Conservation (phyloP, 2,113 vertebrate genomes). For the human (Homo sapiens) region GRCh38 chr5:58339001-58339500, state of each 20-base stretch:
- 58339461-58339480: neutral
- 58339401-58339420: neutral
- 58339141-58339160: neutral
- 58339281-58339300: neutral
- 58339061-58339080: neutral
- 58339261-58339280: neutral
- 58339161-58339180: neutral
- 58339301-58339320: neutral
- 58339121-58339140: constrained; percentile 4
- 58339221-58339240: neutral
- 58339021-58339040: neutral
- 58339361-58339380: constrained; percentile 38
- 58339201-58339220: neutral
- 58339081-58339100: neutral
- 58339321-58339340: neutral
- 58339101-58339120: constrained; percentile 59
- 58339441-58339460: neutral
- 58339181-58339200: neutral
- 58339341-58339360: neutral
- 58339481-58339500: neutral
- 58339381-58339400: neutral
- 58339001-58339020: neutral
- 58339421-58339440: constrained; percentile 13
- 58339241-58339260: neutral
- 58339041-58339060: constrained; percentile 8